These are phyloP conservation scores for Hanleya hanleyi DNA, from an alignment of 2,888 invertebrate species.

Conservation along the genomic window DNA sequence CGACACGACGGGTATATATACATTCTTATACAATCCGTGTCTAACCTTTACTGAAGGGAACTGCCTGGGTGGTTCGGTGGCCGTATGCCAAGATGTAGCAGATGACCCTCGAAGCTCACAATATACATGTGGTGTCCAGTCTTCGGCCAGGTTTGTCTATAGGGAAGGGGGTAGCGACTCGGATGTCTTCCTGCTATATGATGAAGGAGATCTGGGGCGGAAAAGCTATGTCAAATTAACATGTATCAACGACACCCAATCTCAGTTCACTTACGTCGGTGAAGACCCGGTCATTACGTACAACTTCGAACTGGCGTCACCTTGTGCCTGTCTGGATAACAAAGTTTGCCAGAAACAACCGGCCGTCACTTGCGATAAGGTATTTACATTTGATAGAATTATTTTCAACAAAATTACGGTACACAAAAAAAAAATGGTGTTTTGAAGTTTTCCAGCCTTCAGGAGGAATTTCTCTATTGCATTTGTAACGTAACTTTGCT, in stretches of 20 bases:
- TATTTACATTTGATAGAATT: no score
- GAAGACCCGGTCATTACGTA: background rate
- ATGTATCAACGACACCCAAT: background rate
- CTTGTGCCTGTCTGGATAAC: background rate
- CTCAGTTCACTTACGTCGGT: background rate
- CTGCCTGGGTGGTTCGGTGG: background rate
- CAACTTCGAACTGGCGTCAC: background rate
- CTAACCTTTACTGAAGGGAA: background rate
- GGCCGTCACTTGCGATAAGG: background rate
- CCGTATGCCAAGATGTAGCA: background rate
- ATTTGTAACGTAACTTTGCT: no score
- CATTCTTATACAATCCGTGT: background rate
- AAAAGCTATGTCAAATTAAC: background rate
- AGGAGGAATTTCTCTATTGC: no score
- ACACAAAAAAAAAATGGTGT: no score
- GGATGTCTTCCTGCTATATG: background rate
- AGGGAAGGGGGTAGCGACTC: background rate
- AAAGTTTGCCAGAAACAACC: background rate
- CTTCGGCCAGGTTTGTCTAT: background rate
- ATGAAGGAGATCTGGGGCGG: background rate
- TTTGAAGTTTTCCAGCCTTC: no score
- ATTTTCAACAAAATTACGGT: no score
- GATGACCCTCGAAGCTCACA: background rate
- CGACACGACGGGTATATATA: background rate
- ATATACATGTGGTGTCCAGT: background rate